Evolutionary conservation across 2,888 invertebrate genomes (phyloP).

Genomic region (Acanthopleura granulata): DNA sequence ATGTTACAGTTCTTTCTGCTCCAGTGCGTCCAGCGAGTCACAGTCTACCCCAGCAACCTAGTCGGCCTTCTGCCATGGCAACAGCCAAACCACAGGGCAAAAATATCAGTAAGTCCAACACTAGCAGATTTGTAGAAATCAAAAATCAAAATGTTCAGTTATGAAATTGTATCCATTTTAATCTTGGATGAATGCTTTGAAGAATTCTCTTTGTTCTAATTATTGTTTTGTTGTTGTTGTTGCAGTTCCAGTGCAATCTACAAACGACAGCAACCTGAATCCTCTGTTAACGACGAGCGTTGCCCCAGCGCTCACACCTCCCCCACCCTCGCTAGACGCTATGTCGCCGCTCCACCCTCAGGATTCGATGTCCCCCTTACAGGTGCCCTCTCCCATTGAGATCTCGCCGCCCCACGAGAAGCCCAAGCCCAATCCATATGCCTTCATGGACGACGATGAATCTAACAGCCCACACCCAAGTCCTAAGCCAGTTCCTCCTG

Average conservation of each 20-base stretch:
- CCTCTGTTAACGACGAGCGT: background rate
- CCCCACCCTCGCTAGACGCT: background rate
- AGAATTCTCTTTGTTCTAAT: too few relatives aligned
- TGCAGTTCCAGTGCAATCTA: constrained; percentile 3
- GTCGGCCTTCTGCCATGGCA: constrained; percentile 55
- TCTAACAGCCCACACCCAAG: constrained; percentile 59
- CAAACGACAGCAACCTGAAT: background rate
- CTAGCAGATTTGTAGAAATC: background rate
- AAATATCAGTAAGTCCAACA: constrained; percentile 43
- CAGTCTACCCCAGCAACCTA: constrained; percentile 61
- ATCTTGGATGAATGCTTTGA: too few relatives aligned
- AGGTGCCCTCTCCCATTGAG: constrained; percentile 3
- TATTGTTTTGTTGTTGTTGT: background rate
- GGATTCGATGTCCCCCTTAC: background rate
- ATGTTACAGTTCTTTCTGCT: constrained; percentile 22
- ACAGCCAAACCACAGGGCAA: constrained; percentile 62
- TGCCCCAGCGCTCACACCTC: background rate
- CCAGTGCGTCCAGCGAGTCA: constrained; percentile 50
- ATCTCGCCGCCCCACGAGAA: constrained; percentile 2
- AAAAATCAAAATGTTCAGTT: too few relatives aligned
- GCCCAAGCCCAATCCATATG: constrained; percentile 19
- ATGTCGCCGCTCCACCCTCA: constrained; percentile 17
- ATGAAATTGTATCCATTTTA: too few relatives aligned
- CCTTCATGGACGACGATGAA: constrained; percentile 54
- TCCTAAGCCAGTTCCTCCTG: constrained; percentile 60